Evolutionary conservation across 2,888 invertebrate genomes (phyloP), one percentile per base, ranked within the genome.

Genomic region (Mimas tiliae): DNA sequence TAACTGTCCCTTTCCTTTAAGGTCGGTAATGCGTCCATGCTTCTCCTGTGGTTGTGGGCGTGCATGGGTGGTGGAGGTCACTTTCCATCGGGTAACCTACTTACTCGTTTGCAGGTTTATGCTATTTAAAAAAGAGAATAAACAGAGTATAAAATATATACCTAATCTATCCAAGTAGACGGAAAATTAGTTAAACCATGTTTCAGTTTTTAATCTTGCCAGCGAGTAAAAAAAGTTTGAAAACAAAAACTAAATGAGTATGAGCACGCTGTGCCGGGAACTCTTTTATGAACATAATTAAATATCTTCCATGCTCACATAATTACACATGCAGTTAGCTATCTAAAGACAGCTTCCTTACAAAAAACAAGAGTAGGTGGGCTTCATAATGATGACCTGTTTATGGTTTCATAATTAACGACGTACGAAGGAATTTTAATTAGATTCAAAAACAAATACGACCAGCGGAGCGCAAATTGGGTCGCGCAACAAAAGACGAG

Each of bases 391-490:
- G 77, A 80, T 76, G 71, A 69, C 69, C 73, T 73, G 76, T 75
- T 79, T 78, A 79, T 74, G 70, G 74, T 74, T 75, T 80, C 75
- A 75, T 82, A 81, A 83, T 79, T 77, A 82, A 82, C 75, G 80
- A 79, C 78, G 72, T 66, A 79, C 79, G 80, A 75, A 81, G 81
- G 80, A 80, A 80, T 84, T 84, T 84, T 86, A 87, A 88, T 88
- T 86, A 84, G 79, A 78, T 81, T 79, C 72, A 76, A 79, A 76
- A 84, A 83, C 81, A 87, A 85, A 86, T 84, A 84, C 75, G 78
- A 70, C 77, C 77, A 70, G 69, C 76, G 73, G 69, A 72, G 80
- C 80, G 76, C 76, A 82, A 86, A 86, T 85, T 82, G 82, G 85
- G 82, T 78, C 78, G 78, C 74, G 69, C 73, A 78, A 85, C 85